phyloP scores from a whole-genome alignment of 1,140 invertebrate genomes.

The Zaprionus africanus region DNA sequence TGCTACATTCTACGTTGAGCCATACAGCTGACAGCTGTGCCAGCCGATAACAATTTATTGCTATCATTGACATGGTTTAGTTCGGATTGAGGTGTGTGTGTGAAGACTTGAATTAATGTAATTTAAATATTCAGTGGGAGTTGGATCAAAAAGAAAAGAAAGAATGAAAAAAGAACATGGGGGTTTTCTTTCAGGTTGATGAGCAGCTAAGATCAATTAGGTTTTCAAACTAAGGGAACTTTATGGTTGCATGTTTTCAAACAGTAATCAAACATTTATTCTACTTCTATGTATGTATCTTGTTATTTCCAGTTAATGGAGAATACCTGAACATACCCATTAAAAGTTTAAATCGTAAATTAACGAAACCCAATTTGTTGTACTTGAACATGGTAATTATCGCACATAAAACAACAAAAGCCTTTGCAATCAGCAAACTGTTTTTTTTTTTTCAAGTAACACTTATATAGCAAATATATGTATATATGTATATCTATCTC shows the following conservation, averaged over 20 bases:
- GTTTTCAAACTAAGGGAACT: background rate
- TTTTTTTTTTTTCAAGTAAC: background rate
- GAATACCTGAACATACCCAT: background rate
- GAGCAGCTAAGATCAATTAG: background rate
- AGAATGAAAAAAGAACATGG: background rate
- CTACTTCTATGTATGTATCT: background rate
- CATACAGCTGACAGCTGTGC: constrained; percentile 56
- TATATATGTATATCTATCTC: constrained; percentile 26
- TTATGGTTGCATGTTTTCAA: too few relatives aligned
- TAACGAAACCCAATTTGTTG: constrained; percentile 15
- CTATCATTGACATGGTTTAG: constrained; percentile 24
- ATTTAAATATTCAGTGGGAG: constrained; percentile 1
- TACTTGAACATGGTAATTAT: constrained; percentile 50
- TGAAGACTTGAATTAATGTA: background rate
- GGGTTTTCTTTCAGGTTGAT: background rate
- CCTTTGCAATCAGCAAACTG: constrained; percentile 56
- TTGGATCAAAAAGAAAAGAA: background rate
- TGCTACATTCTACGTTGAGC: background rate
- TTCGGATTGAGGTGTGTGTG: background rate
- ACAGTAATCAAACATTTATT: too few relatives aligned
- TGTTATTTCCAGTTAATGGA: background rate
- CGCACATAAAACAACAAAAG: constrained; percentile 18
- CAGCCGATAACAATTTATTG: constrained; percentile 25
- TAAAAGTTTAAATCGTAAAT: constrained; percentile 13
- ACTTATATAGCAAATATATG: constrained; percentile 13